Evolutionary conservation across 2,888 invertebrate genomes (phyloP), one percentile per base, ranked within the genome.

Genomic region (Atrina japonica): DNA sequence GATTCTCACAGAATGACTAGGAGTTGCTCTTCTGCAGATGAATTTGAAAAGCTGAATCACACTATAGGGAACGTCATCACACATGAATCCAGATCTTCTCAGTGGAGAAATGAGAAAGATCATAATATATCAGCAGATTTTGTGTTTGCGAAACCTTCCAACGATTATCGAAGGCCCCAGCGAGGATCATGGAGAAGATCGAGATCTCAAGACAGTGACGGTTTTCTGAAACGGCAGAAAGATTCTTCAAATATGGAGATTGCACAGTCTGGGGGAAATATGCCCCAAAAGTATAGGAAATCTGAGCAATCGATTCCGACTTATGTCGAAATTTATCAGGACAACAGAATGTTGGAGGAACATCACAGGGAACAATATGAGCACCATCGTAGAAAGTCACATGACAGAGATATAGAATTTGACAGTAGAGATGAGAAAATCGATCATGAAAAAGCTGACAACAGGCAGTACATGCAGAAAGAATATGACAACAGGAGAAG

Each of bases 161-260:
- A 53, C 23, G 53, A 71, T 16, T 64, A 52, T 49, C 45, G 59
- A 53, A 40, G 53, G 53, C 53, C 49, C 25, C 59, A 61, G 14
- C 58, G 55, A 30, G 73, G 81, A 18, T 76, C 80, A 21, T 93
- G 63, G 96, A 95, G 90, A 95, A 95, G 11, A 93, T 94, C n/a
- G 93, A 94, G 82, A 89, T 96, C 76, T 93, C 93, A 85, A 61
- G 86, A 86, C 67, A 82, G 80, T 64, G 83, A 85, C 25, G 75
- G 79, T 29, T 76, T 80, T 27, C 58, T 77, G 23, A 86, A 85
- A 69, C 76, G 77, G 27, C 76, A 78, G 61, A 87, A 85, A 68
- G 82, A 86, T 52, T 55, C 71, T 25, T 81, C 83, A n/a, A 85
- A 84, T 72, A 79, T 80, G 56, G 80, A 82, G 61, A 66, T 84